A percentile compares a stretch with the other conserved stretches of the same genome.
phyloP scores from a whole-genome alignment of 2,888 invertebrate genomes.

The Mythimna impura region DNA sequence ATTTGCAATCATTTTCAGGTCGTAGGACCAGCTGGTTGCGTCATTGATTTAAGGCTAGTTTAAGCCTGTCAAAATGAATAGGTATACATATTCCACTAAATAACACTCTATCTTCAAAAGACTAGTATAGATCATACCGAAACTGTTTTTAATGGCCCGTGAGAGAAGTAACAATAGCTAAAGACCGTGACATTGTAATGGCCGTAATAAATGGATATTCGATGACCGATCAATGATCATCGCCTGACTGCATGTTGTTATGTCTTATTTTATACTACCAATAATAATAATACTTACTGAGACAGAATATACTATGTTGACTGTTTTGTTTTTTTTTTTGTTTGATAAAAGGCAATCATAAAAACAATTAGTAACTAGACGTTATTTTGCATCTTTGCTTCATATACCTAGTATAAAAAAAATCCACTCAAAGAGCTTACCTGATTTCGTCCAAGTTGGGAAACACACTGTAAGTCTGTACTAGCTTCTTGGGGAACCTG shows the following conservation, averaged over 20 bases:
- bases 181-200: constrained; percentile 40
- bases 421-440: constrained; percentile 74
- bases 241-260: constrained; percentile 48
- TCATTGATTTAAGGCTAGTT: no score
- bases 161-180: constrained; percentile 6
- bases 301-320: no score
- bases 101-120: background rate
- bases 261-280: background rate
- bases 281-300: no score
- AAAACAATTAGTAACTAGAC: background rate
- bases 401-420: background rate
- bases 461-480: constrained; percentile 99
- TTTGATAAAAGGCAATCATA: no score
- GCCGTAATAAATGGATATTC: constrained; percentile 29
- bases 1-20: background rate
- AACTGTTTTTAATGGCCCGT: constrained; percentile 31
- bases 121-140: constrained; percentile 1
- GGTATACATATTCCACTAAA: no score
- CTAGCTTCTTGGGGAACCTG: constrained; percentile 98
- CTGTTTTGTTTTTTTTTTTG: no score
- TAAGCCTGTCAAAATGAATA: background rate
- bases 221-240: constrained; percentile 46
- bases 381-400: background rate
- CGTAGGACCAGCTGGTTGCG: background rate
- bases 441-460: constrained; percentile 99